Conservation (phyloP, 2,113 vertebrate genomes). For the Sitta europaea region DNA sequence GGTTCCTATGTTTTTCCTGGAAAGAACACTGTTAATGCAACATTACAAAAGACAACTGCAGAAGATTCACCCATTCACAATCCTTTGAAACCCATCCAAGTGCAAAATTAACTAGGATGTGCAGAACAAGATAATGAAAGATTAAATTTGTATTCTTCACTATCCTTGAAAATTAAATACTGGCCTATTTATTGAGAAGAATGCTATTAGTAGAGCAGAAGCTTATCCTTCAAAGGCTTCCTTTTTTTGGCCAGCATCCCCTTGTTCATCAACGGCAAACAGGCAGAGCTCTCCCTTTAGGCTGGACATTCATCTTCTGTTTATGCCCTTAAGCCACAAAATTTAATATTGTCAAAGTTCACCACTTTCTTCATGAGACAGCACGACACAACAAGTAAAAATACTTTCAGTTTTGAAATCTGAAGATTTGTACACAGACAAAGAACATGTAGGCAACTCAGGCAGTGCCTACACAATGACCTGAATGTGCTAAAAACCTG, state of each 20-base stretch:
- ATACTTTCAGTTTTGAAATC: not conserved
- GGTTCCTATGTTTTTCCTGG: not conserved
- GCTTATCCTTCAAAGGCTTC: not conserved
- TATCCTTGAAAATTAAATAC: not conserved
- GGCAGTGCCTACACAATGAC: not conserved
- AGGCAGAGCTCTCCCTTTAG: not conserved
- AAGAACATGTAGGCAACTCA: not conserved
- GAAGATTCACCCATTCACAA: not conserved
- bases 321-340: not conserved
- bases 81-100: not conserved
- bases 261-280: not conserved
- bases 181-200: not conserved
- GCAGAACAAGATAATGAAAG: not conserved
- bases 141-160: not conserved
- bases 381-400: not conserved
- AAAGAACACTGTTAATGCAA: not conserved
- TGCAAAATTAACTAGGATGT: not conserved
- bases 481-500: not conserved
- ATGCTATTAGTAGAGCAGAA: not conserved
- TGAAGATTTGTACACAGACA: not conserved
- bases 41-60: not conserved
- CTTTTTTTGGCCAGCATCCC: not conserved
- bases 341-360: not conserved
- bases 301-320: not conserved
- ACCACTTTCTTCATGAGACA: not conserved